Evolutionary conservation across 30 jellyfish, hydroid and myxozoan genomes (phyloP).

Genomic region (Calvadosia cruxmelitensis): DNA sequence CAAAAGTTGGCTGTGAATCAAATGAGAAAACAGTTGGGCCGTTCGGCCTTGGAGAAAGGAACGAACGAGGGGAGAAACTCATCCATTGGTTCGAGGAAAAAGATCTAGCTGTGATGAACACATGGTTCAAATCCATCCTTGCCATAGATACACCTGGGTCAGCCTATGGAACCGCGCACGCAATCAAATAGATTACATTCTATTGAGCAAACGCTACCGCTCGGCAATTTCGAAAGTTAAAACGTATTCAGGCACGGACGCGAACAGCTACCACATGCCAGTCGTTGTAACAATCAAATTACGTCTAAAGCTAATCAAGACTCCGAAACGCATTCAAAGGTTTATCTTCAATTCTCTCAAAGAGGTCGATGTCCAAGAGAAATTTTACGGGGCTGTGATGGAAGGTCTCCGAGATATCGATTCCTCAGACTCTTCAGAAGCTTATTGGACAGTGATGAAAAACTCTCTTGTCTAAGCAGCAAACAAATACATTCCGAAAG

Average conservation of each 20-base stretch:
- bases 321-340: background rate
- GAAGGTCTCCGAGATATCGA: no score
- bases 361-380: background rate
- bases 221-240: background rate
- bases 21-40: conserved; percentile 4
- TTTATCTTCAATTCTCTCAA: background rate
- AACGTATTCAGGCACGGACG: conserved; percentile 12
- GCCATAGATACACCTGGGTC: conserved; percentile 12
- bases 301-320: background rate
- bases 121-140: conserved; percentile 16
- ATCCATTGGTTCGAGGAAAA: conserved; percentile 9
- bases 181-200: conserved; percentile 13
- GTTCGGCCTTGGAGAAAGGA: conserved; percentile 6
- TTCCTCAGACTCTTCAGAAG: no score
- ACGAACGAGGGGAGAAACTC: conserved; percentile 18
- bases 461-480: conserved; percentile 2
- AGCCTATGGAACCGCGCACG: conserved; percentile 15
- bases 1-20: conserved; percentile 12
- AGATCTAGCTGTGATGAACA: conserved; percentile 3
- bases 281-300: conserved; percentile 4
- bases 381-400: background rate
- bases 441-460: no score
- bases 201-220: background rate
- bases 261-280: conserved; percentile 16
- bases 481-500: background rate